Base-by-base conservation (phyloP, 2,888 invertebrate genomes). In the Habrosyne pyritoides region DNA sequence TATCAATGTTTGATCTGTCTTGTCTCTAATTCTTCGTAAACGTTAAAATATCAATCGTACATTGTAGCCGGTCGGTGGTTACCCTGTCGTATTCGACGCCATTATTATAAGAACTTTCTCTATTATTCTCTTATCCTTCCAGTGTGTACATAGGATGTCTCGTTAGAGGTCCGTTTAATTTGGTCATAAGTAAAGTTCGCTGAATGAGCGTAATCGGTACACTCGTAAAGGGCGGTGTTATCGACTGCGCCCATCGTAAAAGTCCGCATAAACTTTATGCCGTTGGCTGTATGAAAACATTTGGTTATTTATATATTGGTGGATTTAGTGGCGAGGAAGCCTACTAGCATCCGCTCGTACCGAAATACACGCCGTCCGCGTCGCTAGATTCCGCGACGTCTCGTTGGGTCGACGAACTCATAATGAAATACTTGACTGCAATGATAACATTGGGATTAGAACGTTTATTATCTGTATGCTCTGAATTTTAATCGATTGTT, bases 311-410 rank as follows among this genome's bases (percentile, higher is more conserved):
- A 84, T 89, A 84, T 79, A 75, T 84, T 83, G 73, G 84, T 84
- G 84, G 85, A 86, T 86, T 85, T 84, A 84, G 78, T 77, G 80
- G 75, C 82, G 81, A 84, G 83, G 84, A 86, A 86, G 84, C 82
- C 85, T 85, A 83, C 76, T 83, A 75, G 84, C 83, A 84, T 87
- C 87, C 88, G 89, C 66, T 69, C 68, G 73, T 79, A 88, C 91
- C 81, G 78, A 91, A 91, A 91, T 91, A 91, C 85, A 70, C 84
- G 73, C 71, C 79, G 73, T 77, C 73, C 81, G 33, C 33, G 33
- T 33, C 33, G 33, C 84, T 87, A 86, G 87, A 91, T 91, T 91
- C 91, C 91, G 87, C 89, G 90, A 87, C 91, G 91, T 89, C 91
- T 86, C 84, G 84, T 53, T 73, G 83, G 90, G 87, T 88, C 83